Evolutionary conservation across 2,113 vertebrate species (phyloP), one percentile per base, ranked within the genome.

Genomic region (Dromaius novaehollandiae): DNA sequence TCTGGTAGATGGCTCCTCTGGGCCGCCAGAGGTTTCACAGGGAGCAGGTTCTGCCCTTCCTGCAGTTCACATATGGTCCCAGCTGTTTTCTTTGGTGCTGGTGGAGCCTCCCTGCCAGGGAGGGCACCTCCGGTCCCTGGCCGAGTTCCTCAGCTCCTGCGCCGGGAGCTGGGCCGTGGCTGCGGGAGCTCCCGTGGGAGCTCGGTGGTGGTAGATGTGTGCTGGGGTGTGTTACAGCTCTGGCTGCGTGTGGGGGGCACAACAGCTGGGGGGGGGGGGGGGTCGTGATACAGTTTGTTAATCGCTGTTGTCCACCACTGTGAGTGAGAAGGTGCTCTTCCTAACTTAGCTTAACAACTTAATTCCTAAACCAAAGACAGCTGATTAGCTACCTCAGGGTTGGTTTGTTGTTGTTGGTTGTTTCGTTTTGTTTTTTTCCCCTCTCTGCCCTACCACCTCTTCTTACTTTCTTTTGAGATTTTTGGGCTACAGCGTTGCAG

Each of bases 221-320:
- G n/a, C 18, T 9, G 28, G 4, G 14, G 13, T 46, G 13, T 11
- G 1, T 7, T 7, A 2, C 63, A 12, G 53, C 51, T 25, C 63
- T 6, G 19, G 4, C 4, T 6, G 14, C 28, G 51, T 0, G 2
- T 13, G n/a, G 34, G n/a, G 46, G 42, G 42, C 42, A 30, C 25
- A 21, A 28, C 7, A 56, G 21, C 11, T 15, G 28, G 55, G 26
- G 15, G 38, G 5, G 28, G 55, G 26, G 15, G 38, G 5, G 55
- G 25, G n/a, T 81, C 3, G 6, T 69, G 48, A 24, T 9, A 1
- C 9, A 1, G 13, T 32, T 19, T 11, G 24, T 20, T n/a, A 69
- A 24, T 19, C 1, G 6, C 40, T 76, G 34, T 24, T 75, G 46
- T 36, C 56, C 24, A 36, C 56, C 30, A 21, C 18, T 0, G 0